Evolutionary conservation across 2,113 vertebrate genomes (phyloP).

Genomic region (Alethe castanea): DNA sequence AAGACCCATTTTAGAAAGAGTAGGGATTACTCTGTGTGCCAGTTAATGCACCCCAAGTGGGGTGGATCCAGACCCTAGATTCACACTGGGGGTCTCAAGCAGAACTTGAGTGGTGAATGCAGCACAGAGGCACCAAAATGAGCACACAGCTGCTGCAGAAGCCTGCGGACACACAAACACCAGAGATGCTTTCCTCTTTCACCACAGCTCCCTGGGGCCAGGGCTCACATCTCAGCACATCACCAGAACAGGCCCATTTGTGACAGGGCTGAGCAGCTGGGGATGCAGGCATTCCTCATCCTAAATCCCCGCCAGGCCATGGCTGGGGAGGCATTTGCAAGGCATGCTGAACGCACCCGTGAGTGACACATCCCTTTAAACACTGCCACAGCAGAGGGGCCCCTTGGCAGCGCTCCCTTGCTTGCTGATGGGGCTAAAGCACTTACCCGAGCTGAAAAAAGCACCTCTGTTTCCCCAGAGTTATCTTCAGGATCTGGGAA

Average conservation of each 20-base stretch:
- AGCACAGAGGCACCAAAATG: background rate
- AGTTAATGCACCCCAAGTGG: background rate
- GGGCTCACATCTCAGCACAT: background rate
- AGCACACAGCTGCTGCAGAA: background rate
- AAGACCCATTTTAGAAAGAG: background rate
- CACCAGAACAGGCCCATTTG: background rate
- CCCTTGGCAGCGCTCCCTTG: background rate
- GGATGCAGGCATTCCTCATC: background rate
- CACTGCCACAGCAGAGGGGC: accelerated
- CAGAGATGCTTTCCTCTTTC: background rate
- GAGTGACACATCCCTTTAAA: background rate
- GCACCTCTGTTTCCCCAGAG: background rate
- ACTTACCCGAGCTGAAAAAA: accelerated
- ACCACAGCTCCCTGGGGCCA: accelerated
- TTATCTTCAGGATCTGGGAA: background rate
- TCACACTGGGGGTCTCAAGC: background rate
- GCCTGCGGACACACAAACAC: background rate
- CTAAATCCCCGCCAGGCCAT: background rate
- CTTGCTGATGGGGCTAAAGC: accelerated
- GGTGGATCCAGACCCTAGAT: accelerated
- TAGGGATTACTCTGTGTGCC: background rate
- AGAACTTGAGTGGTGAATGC: background rate
- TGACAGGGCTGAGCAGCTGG: constrained; percentile 3
- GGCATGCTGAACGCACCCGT: accelerated
- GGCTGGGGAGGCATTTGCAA: background rate